Evolutionary conservation across 2,888 invertebrate species (phyloP), one percentile per base, ranked within the genome.

Genomic region (Adelphocoris suturalis): DNA sequence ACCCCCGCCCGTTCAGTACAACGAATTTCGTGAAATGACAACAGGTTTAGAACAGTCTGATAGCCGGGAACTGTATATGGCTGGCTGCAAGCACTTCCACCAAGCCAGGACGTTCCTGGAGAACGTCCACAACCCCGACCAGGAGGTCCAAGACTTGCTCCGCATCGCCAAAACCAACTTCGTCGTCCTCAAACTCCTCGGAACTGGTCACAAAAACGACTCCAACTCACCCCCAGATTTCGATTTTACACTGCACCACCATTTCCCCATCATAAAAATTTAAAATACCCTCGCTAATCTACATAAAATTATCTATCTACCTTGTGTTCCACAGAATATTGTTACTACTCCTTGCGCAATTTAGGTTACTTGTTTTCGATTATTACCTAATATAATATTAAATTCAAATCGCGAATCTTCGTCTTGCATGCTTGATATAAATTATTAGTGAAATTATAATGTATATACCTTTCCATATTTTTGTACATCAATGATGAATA

Each of bases 121-220:
- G 94, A 96, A 96, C 85, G 96, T 98, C 90, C 95, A 96, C 37
- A 96, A 96, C 90, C 96, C 97, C 14, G 97, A 97, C 92, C 96
- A 96, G 92, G 97, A 97, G 95, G 97, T 97, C 93, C 93, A 55
- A 47, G 97, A 97, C 93, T 95, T 99, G 91, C 94, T 98, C 85
- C 97, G 97, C 94, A 97, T 99, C 91, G 96, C 97, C 68, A 99
- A 99, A 95, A 98, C 98, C 0, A 99, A 99, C 94, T 98, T 98
- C 93, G 97, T 99, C 92, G 99, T 99, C 16, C 95, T 98, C 94
- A 98, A 98, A 94, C 94, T 99, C 90, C 94, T 99, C 91, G 97
- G 97, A 0, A 97, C 97, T 91, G 99, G 99, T 12, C 98, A 99
- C 93, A 98, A 97, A 93, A 96, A 96, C 92, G 98, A 98, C 91